A percentile compares a stretch with the other conserved stretches of the same genome.
Evolutionary conservation across 2,888 invertebrate species (phyloP).

Genomic region (Cosmia pyralina): DNA sequence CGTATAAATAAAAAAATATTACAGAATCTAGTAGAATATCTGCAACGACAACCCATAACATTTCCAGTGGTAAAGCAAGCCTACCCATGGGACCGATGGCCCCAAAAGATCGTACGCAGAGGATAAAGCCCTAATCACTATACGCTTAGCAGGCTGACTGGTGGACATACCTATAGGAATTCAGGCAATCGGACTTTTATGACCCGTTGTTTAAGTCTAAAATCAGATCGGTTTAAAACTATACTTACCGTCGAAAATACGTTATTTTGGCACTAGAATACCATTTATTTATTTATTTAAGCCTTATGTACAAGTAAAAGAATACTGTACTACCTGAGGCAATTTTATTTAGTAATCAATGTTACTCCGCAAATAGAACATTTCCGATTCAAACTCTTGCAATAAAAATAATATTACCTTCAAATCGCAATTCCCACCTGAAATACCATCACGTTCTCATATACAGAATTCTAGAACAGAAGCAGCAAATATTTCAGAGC

Average conservation of each 20-base stretch:
- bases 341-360: no score
- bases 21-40: background rate
- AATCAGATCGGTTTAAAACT: background rate
- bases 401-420: background rate
- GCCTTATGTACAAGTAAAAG: no score
- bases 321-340: no score
- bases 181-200: background rate
- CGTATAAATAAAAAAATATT: background rate
- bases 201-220: background rate
- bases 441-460: constrained; percentile 31
- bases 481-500: constrained; percentile 56
- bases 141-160: constrained; percentile 12
- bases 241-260: no score
- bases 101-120: constrained; percentile 18
- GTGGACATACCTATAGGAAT: constrained; percentile 6
- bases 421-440: constrained; percentile 5
- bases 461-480: constrained; percentile 40
- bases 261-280: no score
- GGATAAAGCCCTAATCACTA: constrained; percentile 36
- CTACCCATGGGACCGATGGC: constrained; percentile 3
- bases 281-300: no score
- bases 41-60: constrained; percentile 10
- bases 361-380: background rate
- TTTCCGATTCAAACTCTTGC: background rate
- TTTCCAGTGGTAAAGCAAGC: constrained; percentile 12